Evolutionary conservation across 1,140 invertebrate species (phyloP).

Genomic region (Hormaphis cornu): DNA sequence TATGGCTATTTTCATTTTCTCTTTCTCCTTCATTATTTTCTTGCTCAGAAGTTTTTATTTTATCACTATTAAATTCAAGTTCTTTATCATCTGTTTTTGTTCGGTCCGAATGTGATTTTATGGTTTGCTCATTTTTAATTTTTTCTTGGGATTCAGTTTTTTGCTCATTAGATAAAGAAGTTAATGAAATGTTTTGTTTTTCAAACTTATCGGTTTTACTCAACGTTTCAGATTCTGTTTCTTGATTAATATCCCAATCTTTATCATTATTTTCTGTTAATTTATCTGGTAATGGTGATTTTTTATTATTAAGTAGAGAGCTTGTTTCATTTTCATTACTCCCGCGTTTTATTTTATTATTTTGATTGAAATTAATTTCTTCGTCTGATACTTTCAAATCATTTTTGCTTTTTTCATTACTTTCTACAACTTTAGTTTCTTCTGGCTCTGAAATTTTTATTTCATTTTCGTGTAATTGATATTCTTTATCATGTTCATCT

Average conservation of each 20-base stretch:
- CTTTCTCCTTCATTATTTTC: conserved; percentile 34
- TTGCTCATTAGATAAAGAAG: no score
- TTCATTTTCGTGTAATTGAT: conserved; percentile 40
- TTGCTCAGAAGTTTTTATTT: conserved; percentile 40
- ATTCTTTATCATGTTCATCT: conserved; percentile 28
- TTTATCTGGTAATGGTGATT: conserved; percentile 31
- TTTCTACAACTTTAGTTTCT: conserved; percentile 33
- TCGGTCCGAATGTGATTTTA: not conserved
- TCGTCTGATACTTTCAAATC: no score
- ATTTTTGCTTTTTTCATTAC: conserved; percentile 40
- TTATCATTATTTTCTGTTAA: conserved; percentile 35
- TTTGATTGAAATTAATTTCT: conserved; percentile 37
- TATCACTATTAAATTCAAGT: conserved; percentile 39
- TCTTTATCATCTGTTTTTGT: conserved; percentile 13
- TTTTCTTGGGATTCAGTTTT: no score
- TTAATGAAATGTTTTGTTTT: no score
- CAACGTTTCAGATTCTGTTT: no score
- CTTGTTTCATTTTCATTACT: conserved; percentile 12
- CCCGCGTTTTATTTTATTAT: conserved; percentile 21
- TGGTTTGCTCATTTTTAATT: not conserved
- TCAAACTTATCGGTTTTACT: no score
- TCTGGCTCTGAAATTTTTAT: no score
- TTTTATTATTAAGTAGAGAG: conserved; percentile 34
- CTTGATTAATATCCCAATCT: conserved; percentile 24
- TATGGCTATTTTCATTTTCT: conserved; percentile 39